These are phyloP conservation scores for Coracopsis vasa DNA, from an alignment of 2,113 vertebrate genomes.

Conservation along the genomic window DNA sequence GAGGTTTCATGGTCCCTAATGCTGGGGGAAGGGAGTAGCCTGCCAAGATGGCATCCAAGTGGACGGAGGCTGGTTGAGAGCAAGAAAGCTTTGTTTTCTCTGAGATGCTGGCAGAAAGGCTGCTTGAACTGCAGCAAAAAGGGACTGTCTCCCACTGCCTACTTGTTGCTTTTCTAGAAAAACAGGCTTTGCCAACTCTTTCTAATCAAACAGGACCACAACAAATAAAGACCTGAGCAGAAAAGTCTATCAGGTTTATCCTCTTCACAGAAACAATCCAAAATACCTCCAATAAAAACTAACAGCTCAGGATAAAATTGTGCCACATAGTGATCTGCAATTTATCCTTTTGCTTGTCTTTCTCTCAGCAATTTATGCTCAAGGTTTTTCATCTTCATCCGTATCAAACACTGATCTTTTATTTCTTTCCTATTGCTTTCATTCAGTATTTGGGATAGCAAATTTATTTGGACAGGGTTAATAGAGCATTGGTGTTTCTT, in stretches of 20 bases:
- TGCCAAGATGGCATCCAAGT: not conserved
- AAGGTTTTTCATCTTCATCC: not conserved
- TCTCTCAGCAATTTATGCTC: not conserved
- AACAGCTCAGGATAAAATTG: not conserved
- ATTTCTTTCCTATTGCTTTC: not conserved
- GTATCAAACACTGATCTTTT: not conserved
- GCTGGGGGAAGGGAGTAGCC: not conserved
- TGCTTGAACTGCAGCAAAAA: not conserved
- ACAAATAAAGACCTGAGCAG: not conserved
- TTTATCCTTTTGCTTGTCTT: not conserved
- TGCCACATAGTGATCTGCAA: accelerated
- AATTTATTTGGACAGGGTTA: not conserved
- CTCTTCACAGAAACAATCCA: not conserved
- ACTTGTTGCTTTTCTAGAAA: not conserved
- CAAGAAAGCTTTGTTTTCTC: not conserved
- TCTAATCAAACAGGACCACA: not conserved
- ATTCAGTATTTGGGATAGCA: not conserved
- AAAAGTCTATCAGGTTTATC: not conserved
- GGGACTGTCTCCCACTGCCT: not conserved
- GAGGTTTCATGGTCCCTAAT: accelerated
- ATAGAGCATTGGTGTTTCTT: not conserved
- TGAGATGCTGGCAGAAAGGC: not conserved
- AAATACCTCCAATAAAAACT: not conserved
- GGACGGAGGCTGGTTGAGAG: not conserved
- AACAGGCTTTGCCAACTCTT: not conserved